phyloP scores from a whole-genome alignment of 2,888 invertebrate genomes.

The Ophion obscuratus region DNA sequence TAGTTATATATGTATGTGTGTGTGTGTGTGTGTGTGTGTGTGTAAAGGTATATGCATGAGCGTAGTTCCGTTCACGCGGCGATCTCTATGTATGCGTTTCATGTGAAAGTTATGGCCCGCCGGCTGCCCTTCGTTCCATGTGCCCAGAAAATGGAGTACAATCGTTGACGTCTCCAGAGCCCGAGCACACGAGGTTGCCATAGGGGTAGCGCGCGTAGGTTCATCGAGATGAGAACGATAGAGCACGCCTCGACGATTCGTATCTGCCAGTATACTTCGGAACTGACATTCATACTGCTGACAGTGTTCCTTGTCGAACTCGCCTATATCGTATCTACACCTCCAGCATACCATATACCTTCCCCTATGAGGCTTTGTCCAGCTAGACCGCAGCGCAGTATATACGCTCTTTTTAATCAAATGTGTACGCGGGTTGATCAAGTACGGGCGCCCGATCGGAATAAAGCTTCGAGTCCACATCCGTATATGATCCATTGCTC shows the following conservation, averaged over 20 bases:
- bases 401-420: too few species aligned
- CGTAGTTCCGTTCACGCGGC: neutral
- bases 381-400: slow-evolving; percentile 1
- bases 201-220: slow-evolving; percentile 72
- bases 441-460: too few species aligned
- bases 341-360: slow-evolving; percentile 8
- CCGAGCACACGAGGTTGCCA: slow-evolving; percentile 72
- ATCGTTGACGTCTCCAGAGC: slow-evolving; percentile 58
- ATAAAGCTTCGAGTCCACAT: too few species aligned
- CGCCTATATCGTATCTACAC: slow-evolving; percentile 13
- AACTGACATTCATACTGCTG: slow-evolving; percentile 46
- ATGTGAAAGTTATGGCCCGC: slow-evolving; percentile 33
- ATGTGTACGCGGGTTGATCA: too few species aligned
- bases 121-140: neutral
- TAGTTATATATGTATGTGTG: neutral
- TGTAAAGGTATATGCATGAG: neutral
- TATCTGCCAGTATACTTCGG: slow-evolving; percentile 73
- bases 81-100: slow-evolving; percentile 11
- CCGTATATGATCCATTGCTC: too few species aligned
- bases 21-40: neutral
- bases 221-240: slow-evolving; percentile 80
- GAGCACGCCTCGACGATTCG: slow-evolving; percentile 81
- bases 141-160: slow-evolving; percentile 43
- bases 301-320: slow-evolving; percentile 27
- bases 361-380: neutral